phyloP scores from a whole-genome alignment of 2,797 vertebrate species.

The Acanthiza pusilla region DNA sequence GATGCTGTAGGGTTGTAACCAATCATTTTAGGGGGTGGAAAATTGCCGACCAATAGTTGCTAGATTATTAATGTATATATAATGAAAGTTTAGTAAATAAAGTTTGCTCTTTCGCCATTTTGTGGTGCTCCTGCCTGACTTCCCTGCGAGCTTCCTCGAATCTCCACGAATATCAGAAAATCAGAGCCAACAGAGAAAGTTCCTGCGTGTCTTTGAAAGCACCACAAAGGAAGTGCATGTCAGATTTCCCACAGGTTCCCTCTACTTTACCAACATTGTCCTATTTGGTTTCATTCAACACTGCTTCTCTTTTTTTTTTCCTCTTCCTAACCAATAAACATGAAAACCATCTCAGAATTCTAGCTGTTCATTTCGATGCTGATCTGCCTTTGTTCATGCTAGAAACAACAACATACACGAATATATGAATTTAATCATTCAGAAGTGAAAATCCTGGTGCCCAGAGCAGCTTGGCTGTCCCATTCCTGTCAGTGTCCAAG shows the following conservation, averaged over 20 bases:
- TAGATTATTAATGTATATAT: no score
- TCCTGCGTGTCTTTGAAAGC: neutral
- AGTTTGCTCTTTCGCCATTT: no score
- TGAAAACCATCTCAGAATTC: neutral
- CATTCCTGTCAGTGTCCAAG: neutral
- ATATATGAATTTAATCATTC: accelerated
- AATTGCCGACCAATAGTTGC: no score
- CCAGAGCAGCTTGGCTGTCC: neutral
- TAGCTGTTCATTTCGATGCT: neutral
- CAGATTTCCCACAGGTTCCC: neutral
- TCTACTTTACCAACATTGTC: neutral
- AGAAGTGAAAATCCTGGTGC: neutral
- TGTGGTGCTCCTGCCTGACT: no score
- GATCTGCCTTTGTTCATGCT: neutral
- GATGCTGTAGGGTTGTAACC: no score
- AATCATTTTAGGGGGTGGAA: no score
- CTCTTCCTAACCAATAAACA: neutral
- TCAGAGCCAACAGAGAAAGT: neutral
- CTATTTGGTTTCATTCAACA: neutral
- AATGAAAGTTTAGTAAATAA: no score
- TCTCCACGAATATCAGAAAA: no score
- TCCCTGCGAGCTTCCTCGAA: no score
- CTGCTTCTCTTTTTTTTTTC: neutral
- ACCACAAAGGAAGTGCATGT: neutral
- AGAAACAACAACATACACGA: neutral